Evolutionary conservation across 53 echinoderm and acorn worm species (phyloP), one percentile per base, ranked within the genome.

Genomic region (Echinometra lucunter): DNA sequence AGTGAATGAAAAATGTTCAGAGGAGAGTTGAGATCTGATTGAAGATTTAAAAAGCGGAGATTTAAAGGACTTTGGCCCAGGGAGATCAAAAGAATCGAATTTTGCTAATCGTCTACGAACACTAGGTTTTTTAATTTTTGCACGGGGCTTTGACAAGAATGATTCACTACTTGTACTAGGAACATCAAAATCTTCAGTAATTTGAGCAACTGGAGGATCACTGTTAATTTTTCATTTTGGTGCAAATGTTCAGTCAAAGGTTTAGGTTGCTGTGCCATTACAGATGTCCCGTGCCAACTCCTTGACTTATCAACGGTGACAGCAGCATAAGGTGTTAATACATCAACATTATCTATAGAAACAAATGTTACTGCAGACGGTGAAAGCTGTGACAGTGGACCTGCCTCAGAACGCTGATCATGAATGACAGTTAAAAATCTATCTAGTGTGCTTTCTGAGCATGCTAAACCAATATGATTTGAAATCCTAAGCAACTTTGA

Each of bases 231-330:
- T 56, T 88, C 88, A n/a, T n/a, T n/a, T n/a, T n/a, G 55, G 30
- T 82, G 92, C 32, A 92, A 49, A 16, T n/a, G 27, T 72, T 95
- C 88, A 8, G 67, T 72, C 2, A 58, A 32, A 7, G 95, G 95
- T 55, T 92, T 88, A 37, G 95, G 95, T 45, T 88, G 92, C 44
- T 88, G 72, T 2, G 93, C 92, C 95, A 95, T 95, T n/a, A 74
- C 38, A 18, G 95, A 95, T 1, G 95, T 95, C 4, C 95, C 95
- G 89, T 95, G 93, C 95, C 93, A 95, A 42, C 95, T 90, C 30
- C 90, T 89, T 19, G 89, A 45, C 23, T 11, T 18, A 74, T 95
- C 87, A 63, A 45, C 45, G 12, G 38, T 57, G n/a, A 81, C 88
- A 45, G 91, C 95, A 57, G 88, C 88, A 94, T 63, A 88, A 15